Evolutionary conservation across 2,888 invertebrate genomes (phyloP).

Genomic region (Zygaena filipendulae): DNA sequence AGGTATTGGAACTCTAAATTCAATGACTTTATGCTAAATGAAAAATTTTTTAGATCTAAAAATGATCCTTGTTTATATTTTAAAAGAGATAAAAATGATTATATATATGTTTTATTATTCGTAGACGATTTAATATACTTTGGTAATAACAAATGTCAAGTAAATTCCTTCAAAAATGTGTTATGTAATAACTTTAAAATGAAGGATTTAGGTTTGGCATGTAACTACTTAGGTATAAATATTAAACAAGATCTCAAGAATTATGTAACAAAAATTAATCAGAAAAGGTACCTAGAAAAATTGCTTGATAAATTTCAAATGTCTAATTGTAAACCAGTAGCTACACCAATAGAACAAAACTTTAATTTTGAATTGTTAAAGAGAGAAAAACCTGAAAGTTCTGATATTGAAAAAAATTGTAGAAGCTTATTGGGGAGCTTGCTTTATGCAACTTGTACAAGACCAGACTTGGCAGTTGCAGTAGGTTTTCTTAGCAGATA

Average conservation of each 20-base stretch:
- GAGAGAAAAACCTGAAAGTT: background rate
- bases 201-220: background rate
- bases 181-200: background rate
- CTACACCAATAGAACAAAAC: background rate
- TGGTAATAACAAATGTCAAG: slow-evolving; percentile 5
- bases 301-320: background rate
- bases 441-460: slow-evolving; percentile 7
- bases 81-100: slow-evolving; percentile 8
- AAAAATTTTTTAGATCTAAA: slow-evolving; percentile 15
- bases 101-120: slow-evolving; percentile 15
- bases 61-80: slow-evolving; percentile 16
- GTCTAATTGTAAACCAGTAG: background rate
- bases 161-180: slow-evolving; percentile 2
- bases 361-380: background rate
- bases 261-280: background rate
- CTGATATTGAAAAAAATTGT: background rate
- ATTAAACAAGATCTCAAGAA: background rate
- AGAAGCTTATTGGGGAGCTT: slow-evolving; percentile 6
- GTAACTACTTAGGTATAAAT: background rate
- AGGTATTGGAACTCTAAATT: slow-evolving; percentile 19
- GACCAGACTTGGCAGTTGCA: slow-evolving; percentile 8
- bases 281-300: background rate
- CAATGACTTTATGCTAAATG: slow-evolving; percentile 13
- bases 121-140: slow-evolving; percentile 15
- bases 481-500: slow-evolving; percentile 9